Percentiles rank a stretch among this genome's conserved stretches.
These are phyloP conservation scores for Rhegmatorhina hoffmannsi DNA, from an alignment of 2,113 vertebrate species.

Conservation along the genomic window DNA sequence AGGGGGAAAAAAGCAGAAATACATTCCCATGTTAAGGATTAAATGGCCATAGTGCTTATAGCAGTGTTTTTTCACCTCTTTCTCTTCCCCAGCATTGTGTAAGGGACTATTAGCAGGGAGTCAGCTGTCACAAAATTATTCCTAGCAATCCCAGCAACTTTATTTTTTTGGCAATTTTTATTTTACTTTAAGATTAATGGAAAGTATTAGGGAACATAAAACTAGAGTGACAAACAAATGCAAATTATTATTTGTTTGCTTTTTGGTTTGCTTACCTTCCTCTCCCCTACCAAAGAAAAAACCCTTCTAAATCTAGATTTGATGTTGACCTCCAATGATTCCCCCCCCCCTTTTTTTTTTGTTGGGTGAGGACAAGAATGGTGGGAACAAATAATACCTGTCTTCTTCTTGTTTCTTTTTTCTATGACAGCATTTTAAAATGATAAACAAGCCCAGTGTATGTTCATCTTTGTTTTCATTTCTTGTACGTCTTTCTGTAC, in stretches of 20 bases:
- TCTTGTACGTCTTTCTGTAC: neutral
- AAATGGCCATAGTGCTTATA: slow-evolving; percentile 38
- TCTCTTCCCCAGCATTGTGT: neutral
- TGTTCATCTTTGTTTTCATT: neutral
- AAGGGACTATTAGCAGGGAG: slow-evolving; percentile 14
- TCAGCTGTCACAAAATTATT: neutral
- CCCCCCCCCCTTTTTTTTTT: neutral
- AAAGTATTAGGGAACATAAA: neutral
- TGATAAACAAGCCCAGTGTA: neutral
- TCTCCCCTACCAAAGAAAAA: accelerated
- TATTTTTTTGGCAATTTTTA: neutral
- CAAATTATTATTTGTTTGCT: neutral
- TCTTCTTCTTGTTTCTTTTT: neutral
- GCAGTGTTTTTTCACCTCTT: slow-evolving; percentile 20
- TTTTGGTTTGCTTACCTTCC: neutral
- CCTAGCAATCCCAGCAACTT: neutral
- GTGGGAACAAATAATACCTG: neutral
- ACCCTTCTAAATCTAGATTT: neutral
- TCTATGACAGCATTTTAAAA: neutral
- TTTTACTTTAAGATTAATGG: neutral
- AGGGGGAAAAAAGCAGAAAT: slow-evolving; percentile 57
- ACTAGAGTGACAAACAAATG: neutral
- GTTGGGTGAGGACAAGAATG: neutral
- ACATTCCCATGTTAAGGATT: slow-evolving; percentile 70
- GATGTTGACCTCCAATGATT: neutral